Base-by-base conservation (phyloP, 2,797 vertebrate species). In the Catamblyrhynchus diadema region DNA sequence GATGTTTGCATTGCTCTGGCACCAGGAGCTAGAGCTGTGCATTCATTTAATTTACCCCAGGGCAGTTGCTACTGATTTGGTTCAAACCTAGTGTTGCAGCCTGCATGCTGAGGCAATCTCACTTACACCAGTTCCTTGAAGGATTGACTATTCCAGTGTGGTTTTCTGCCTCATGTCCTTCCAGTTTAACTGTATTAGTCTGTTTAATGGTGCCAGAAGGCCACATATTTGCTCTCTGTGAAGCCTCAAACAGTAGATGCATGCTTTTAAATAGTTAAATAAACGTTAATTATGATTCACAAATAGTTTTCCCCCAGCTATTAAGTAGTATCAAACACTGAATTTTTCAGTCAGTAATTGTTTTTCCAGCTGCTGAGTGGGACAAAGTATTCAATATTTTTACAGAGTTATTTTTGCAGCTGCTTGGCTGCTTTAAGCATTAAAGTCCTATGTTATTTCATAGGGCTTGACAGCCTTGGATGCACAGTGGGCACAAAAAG, bases 301-400 rank as follows among this genome's bases (percentile, higher is more conserved):
- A 13, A 93, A 69, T 85, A 96, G 82, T 93, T 96, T 96, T 96
- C 67, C 90, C 88, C 37, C 28, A 93, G 16, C 88, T 96, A 94
- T 70, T 95, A 88, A 59, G 35, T 95, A 93, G 85, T 96, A 96
- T 45, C 74, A 96, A 94, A 90, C 85, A 79, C 77, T 84, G 73
- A 89, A 74, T 91, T 95, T 96, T 97, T 97, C 86, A 95, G 22
- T 95, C 93, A 88, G 80, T 91, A 95, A 89, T 95, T 97, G 77
- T 83, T 93, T 97, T 97, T 93, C 77, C 91, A 97, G 80, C 72
- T 97, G 82, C 57, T 20, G 10, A 83, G 27, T 80, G 62, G 60
- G 80, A 90, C 66, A 57, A 56, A 90, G 45, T 92, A 93, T 93
- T 95, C 60, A 74, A 1, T 97, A 92, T 88, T 96, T 97, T 95